Percentiles rank a stretch among this genome's conserved stretches.
phyloP scores from a whole-genome alignment of 2,113 vertebrate species.

The Amphilophus citrinellus region DNA sequence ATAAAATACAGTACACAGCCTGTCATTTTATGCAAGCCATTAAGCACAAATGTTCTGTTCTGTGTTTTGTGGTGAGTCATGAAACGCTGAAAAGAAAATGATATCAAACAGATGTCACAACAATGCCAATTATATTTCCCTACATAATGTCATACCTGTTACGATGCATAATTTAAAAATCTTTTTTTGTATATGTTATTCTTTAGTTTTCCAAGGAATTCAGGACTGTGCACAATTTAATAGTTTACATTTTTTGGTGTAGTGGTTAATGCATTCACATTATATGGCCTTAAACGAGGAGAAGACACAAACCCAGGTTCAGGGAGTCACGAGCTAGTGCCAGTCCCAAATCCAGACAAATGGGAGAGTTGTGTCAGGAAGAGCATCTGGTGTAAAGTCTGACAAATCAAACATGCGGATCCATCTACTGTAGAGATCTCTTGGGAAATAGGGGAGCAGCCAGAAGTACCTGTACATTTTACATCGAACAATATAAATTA shows the following conservation, averaged over 20 bases:
- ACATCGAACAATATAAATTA: not conserved
- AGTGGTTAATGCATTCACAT: not conserved
- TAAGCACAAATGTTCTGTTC: slow-evolving; percentile 24
- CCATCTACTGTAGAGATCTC: not conserved
- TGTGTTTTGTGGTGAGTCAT: not conserved
- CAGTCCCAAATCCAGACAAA: not conserved
- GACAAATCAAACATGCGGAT: not conserved
- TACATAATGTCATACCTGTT: not conserved
- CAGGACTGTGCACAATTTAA: not conserved
- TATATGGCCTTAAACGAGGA: not conserved
- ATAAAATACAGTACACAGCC: slow-evolving; percentile 14
- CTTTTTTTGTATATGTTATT: not conserved
- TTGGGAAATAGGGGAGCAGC: not conserved
- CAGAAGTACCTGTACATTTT: not conserved
- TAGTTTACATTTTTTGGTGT: not conserved
- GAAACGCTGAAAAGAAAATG: not conserved
- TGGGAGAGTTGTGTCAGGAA: not conserved
- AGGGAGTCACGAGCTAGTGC: not conserved
- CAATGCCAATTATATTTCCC: not conserved
- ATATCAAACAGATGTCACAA: slow-evolving; percentile 28
- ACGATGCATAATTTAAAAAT: not conserved
- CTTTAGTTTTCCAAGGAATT: not conserved
- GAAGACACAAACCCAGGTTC: not conserved
- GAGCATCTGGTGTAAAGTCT: not conserved
- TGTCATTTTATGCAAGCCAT: slow-evolving; percentile 9